A percentile compares a stretch with the other conserved stretches of the same genome.
These are phyloP conservation scores for Tribolium castaneum DNA, from an alignment of 1,140 invertebrate genomes.

Conservation along the genomic window DNA sequence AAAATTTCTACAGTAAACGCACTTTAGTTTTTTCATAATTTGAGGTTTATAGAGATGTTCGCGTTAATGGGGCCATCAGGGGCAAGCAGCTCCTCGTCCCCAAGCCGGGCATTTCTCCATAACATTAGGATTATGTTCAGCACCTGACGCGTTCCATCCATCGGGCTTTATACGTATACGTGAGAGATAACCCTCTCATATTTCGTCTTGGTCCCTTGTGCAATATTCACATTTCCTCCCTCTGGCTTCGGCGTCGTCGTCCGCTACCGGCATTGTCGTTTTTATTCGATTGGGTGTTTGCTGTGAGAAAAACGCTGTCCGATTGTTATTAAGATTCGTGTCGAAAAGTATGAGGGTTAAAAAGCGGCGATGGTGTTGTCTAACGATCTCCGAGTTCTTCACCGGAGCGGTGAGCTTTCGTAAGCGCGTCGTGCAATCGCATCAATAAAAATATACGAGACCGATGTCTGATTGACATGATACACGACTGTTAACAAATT, in stretches of 20 bases:
- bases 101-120: not conserved
- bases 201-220: slow-evolving; percentile 24
- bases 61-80: not conserved
- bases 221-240: slow-evolving; percentile 32
- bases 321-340: slow-evolving; percentile 31
- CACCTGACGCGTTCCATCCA: slow-evolving; percentile 40
- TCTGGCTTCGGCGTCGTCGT: not conserved
- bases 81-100: slow-evolving; percentile 4
- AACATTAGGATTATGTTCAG: slow-evolving; percentile 40
- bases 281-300: slow-evolving; percentile 6
- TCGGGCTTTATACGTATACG: slow-evolving; percentile 37
- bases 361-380: slow-evolving; percentile 18
- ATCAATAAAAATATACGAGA: slow-evolving; percentile 53
- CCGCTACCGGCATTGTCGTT: not conserved
- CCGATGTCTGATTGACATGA: slow-evolving; percentile 59
- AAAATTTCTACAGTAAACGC: too few relatives aligned
- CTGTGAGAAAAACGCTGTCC: not conserved
- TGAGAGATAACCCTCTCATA: slow-evolving; percentile 38
- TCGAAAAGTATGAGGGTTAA: slow-evolving; percentile 19
- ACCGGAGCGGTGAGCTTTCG: slow-evolving; percentile 19
- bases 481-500: slow-evolving; percentile 58
- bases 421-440: slow-evolving; percentile 42
- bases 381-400: slow-evolving; percentile 24
- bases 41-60: not conserved
- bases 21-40: not conserved